phyloP scores from a whole-genome alignment of 2,113 vertebrate species.

The Sturnira hondurensis region DNA sequence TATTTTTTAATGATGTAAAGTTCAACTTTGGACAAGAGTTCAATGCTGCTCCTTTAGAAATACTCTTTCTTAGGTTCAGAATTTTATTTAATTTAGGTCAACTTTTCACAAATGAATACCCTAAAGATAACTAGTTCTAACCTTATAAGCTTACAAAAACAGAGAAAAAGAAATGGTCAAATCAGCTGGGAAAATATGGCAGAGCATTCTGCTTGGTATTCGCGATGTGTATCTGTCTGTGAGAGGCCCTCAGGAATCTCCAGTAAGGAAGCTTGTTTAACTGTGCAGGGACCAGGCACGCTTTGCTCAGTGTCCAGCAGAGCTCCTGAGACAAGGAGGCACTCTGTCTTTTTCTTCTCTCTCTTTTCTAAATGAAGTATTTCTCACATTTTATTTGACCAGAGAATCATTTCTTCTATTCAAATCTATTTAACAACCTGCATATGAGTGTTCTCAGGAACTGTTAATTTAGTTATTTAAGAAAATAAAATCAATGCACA shows the following conservation, averaged over 20 bases:
- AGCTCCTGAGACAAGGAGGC: not conserved
- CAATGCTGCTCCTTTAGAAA: not conserved
- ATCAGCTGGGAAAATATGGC: not conserved
- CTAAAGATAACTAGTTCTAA: not conserved
- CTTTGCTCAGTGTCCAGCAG: not conserved
- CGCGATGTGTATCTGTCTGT: not conserved
- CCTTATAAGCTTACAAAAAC: not conserved
- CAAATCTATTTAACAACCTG: constrained; percentile 2
- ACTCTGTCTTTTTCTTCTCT: not conserved
- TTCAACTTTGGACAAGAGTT: not conserved
- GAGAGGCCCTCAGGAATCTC: not conserved
- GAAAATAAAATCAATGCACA: not conserved
- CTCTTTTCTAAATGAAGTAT: not conserved
- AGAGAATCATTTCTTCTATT: not conserved
- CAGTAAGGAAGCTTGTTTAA: not conserved
- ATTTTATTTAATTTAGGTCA: not conserved
- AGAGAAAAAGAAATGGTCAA: not conserved
- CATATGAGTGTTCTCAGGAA: not conserved
- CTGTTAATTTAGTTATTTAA: not conserved
- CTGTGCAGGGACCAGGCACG: not conserved
- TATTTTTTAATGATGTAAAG: not conserved
- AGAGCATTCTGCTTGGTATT: not conserved
- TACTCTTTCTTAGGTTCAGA: not conserved
- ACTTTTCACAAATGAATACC: not conserved
- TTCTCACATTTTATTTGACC: not conserved